Base-by-base conservation (phyloP, 2,797 vertebrate species). In the Poeciliopsis turneri region DNA sequence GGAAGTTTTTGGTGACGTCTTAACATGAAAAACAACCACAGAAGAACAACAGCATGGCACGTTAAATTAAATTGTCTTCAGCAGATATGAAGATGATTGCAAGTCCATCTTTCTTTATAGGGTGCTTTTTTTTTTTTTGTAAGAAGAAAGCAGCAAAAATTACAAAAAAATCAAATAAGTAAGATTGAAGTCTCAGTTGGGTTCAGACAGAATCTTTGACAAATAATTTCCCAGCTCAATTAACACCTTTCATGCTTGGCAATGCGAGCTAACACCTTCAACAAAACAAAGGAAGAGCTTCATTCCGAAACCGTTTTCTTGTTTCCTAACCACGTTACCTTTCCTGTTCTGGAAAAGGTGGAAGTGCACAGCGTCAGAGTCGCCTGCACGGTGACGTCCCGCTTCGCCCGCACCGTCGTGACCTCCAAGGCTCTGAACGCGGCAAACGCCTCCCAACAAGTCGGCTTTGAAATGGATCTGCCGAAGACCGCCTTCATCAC, bases 401-500 rank as follows among this genome's bases (percentile, higher is more conserved):
- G 97, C 41, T 99, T 98, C 0, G 96, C 97, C 5, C 97, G 94
- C 92, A 98, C 96, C 0, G 91, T 97, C 91, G 96, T 98, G 92
- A 97, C 96, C 86, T 97, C 97, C 66, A 94, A 86, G 87, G 96
- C 95, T 79, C 89, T 95, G 69, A 99, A 99, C 92, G 96, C 85
- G 46, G 97, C 95, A 55, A 94, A 95, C 0, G 28, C 82, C 51
- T 96, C 97, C 36, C 95, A 95, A 89, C 97, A 99, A 93, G 95
- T 97, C 46, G 78, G 93, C 84, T 98, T 98, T 1, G 95, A 97
- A 45, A 93, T 99, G 92, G 97, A 99, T 0, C 94, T 99, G 71
- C 98, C 98, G 61, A 98, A 97, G 92, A 96, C 96, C 0, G 97
- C 97, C 87, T 98, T 98, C 93, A 98, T 99, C 92, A 96, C 95